Evolutionary conservation across 2,888 invertebrate species (phyloP), one percentile per base, ranked within the genome.

Genomic region (Ectemnius cavifrons): DNA sequence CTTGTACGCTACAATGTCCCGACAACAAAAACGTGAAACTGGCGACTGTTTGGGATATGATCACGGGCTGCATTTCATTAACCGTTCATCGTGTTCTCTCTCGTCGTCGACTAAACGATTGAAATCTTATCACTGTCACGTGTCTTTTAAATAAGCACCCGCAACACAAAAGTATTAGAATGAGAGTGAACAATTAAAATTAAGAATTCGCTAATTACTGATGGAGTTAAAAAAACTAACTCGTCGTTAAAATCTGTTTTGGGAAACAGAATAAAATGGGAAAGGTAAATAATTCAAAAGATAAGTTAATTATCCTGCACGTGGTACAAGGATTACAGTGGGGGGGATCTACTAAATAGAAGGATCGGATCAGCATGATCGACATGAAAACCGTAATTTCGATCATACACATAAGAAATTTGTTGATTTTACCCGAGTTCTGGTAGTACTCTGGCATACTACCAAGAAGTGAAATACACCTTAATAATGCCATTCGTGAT

Each of bases 281-380:
- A 37, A 37, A 11, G 37, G 37, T 37, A 14, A 49, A 52, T 68
- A 49, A 59, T 75, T 79, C 71, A 52, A 69, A 79, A 75, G 75
- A 78, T 73, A 79, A 27, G 67, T 46, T 46, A 68, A 52, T 28
- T 20, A n/a, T 65, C 49, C 67, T 65, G 73, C 49, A 62, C 37
- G 46, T 14, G 45, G 71, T 52, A 70, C 72, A 71, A 72, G 67
- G 66, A 67, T 57, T 63, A 72, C 63, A 71, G 71, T 60, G 61
- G 71, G 64, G 61, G 71, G 64, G 61, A 79, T 20, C 47, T 74
- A 69, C 68, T 73, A 80, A 78, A 75, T 77, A 72, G 70, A 80
- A 77, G 73, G 73, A 77, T 75, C 63, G 45, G 67, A 77, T 76
- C 49, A 58, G 69, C 68, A 56, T 63, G 37, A 37, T 37, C 37